Evolutionary conservation across 2,797 vertebrate genomes (phyloP).

Genomic region (Thamnophis elegans): DNA sequence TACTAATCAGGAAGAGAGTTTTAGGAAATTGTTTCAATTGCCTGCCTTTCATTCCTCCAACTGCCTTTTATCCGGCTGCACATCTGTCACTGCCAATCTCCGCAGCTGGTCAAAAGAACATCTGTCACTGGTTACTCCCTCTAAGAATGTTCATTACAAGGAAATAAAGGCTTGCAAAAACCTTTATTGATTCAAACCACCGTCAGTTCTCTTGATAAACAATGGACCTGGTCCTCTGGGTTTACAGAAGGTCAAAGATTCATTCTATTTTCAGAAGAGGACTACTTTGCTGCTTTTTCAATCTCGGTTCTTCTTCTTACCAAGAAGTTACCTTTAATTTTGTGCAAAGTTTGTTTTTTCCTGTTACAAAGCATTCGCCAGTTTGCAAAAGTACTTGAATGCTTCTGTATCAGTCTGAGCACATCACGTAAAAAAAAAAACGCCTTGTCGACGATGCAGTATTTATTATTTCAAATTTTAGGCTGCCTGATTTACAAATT

Average conservation of each 20-base stretch:
- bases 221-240: conserved; percentile 28
- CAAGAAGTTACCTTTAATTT: conserved; percentile 13
- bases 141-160: conserved; percentile 16
- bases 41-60: conserved; percentile 27
- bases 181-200: conserved; percentile 22
- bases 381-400: not conserved
- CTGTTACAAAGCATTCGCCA: not conserved
- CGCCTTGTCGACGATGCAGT: not conserved
- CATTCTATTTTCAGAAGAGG: conserved; percentile 24
- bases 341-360: not conserved
- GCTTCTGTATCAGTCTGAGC: not conserved
- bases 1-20: conserved; percentile 3
- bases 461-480: not conserved
- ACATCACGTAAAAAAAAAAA: not conserved
- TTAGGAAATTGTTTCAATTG: conserved; percentile 14
- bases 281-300: not conserved
- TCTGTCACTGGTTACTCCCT: conserved; percentile 31
- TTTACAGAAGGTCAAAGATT: conserved; percentile 40
- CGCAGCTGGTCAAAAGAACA: conserved; percentile 40
- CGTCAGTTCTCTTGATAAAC: conserved; percentile 42
- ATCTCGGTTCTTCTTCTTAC: not conserved
- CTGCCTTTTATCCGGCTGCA: conserved; percentile 30
- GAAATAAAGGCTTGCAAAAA: conserved; percentile 48
- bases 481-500: not conserved
- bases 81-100: not conserved